Percentiles rank a stretch among this genome's conserved stretches.
These are phyloP conservation scores for Idaea biselata DNA, from an alignment of 2,888 invertebrate species.

Conservation along the genomic window DNA sequence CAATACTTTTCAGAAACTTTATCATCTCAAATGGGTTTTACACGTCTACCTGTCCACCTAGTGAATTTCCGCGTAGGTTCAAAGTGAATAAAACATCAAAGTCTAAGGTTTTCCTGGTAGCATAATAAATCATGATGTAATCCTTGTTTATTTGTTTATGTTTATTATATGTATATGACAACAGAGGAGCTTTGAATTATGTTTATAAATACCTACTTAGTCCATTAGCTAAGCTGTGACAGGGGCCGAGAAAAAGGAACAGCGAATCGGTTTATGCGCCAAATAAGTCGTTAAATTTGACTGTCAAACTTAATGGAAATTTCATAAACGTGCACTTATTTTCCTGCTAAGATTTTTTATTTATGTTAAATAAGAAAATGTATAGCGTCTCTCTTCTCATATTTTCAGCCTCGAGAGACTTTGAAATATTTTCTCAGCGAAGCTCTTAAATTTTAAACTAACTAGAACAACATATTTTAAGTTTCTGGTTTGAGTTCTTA, in stretches of 20 bases:
- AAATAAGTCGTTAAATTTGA: conserved; percentile 52
- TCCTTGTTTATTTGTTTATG: conserved; percentile 9
- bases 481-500: not conserved
- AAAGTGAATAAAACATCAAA: not conserved
- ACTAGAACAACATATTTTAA: not conserved
- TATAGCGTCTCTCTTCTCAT: not conserved
- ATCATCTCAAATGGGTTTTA: too few species aligned
- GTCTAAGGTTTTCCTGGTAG: not conserved
- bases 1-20: too few species aligned
- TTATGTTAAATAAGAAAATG: conserved; percentile 7
- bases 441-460: not conserved
- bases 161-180: conserved; percentile 2
- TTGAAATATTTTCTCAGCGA: not conserved
- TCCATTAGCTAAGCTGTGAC: conserved; percentile 59
- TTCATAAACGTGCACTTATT: conserved; percentile 24
- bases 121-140: conserved; percentile 7
- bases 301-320: conserved; percentile 45
- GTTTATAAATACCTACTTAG: conserved; percentile 26
- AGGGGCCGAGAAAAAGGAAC: conserved; percentile 53
- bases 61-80: too few species aligned
- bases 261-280: conserved; percentile 54
- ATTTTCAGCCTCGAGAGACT: not conserved
- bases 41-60: too few species aligned
- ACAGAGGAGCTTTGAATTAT: conserved; percentile 29
- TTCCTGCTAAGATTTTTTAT: conserved; percentile 10